Evolutionary conservation across 1,140 invertebrate genomes (phyloP), one percentile per base, ranked within the genome.

Genomic region (Paraescarpia echinospica): DNA sequence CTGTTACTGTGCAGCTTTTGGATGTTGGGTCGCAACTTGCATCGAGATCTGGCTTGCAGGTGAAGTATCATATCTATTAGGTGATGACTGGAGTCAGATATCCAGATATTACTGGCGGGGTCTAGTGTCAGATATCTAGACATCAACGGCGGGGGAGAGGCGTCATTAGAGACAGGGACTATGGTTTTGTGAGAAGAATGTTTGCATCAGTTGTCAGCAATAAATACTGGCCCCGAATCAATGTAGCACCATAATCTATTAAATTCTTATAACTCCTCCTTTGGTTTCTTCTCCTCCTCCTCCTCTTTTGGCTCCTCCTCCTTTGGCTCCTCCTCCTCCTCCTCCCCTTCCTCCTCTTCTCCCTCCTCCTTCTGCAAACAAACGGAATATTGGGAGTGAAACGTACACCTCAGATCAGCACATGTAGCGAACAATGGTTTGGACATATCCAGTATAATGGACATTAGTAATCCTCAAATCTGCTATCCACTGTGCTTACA

Each of bases 241-340:
- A 90, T 33, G 91, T 33, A 91, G 90, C 41, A 48, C 89, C 41
- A 41, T 48, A 34, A 89, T 93, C 94, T 27, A 77, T 77, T 77
- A 77, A 27, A 2, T 77, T 77, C 35, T 90, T 95, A 95, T 91
- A 95, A 94, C 91, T 95, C 95, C 92, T 95, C 95, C 92, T 94
- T 94, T 34, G 90, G 92, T 18, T 93, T 91, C 8, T 94, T 93
- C 34, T 94, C 94, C 33, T 94, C 95, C 5, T 91, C 91, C 59
- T 94, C 95, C 0, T 95, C 27, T 2, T 18, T 18, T 77, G 14
- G 18, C 22, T 77, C 59, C 59, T 77, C 59, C 59, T 77, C 59
- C 27, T 77, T 18, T 27, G 8, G 8, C 59, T 77, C 59, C 59
- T 77, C 59, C 59, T 77, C 59, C 22, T 77, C 59, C 22, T 77